Evolutionary conservation across 2,113 vertebrate species (phyloP).

Genomic region (Oplegnathus fasciatus): DNA sequence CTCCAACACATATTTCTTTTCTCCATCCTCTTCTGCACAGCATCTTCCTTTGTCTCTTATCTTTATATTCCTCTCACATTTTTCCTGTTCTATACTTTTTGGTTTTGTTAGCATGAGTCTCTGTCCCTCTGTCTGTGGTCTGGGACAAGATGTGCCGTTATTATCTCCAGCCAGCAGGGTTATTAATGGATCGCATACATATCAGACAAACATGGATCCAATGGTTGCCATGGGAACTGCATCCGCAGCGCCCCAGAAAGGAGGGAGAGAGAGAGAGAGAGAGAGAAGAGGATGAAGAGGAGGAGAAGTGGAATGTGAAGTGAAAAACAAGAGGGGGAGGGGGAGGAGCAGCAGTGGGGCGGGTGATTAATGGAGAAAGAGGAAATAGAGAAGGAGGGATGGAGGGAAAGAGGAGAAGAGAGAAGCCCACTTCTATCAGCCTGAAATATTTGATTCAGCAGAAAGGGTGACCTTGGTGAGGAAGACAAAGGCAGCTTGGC

Average conservation of each 20-base stretch:
- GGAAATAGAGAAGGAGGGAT: conserved; percentile 57
- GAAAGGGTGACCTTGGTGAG: conserved; percentile 83
- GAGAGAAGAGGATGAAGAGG: conserved; percentile 5
- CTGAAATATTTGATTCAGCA: conserved; percentile 82
- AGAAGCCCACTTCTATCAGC: conserved; percentile 69
- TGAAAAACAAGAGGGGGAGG: conserved; percentile 55
- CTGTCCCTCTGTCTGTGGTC: conserved; percentile 44
- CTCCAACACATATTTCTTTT: not conserved
- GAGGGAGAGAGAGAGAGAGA: conserved; percentile 21
- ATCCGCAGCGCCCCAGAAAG: conserved; percentile 82
- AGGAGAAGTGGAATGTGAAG: conserved; percentile 39
- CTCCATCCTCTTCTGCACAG: not conserved
- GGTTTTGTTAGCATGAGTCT: not conserved
- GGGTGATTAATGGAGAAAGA: conserved; percentile 65
- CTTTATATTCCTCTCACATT: not conserved
- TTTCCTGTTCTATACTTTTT: not conserved
- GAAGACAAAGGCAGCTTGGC: conserved; percentile 68
- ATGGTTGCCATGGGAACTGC: conserved; percentile 88
- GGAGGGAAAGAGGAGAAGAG: conserved; percentile 50
- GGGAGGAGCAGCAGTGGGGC: conserved; percentile 18
- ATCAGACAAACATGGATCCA: conserved; percentile 81
- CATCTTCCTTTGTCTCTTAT: not conserved
- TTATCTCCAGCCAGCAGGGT: conserved; percentile 76
- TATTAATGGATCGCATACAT: conserved; percentile 82
- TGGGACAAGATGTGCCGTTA: conserved; percentile 61